Conservation (phyloP, 2,113 vertebrate species). For the Eretmochelys imbricata region DNA sequence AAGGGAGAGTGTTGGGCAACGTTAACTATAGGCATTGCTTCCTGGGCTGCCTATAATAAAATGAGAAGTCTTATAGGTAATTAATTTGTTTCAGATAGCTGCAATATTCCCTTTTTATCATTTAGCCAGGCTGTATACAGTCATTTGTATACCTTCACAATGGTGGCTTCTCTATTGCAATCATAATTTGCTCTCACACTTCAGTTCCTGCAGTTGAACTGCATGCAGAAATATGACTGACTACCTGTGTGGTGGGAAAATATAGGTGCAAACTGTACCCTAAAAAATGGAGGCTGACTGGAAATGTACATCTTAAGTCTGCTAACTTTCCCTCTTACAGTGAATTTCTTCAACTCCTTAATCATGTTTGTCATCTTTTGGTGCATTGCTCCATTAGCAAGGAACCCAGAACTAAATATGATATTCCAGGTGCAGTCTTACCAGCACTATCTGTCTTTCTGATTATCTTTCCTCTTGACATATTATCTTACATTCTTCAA, state of each 20-base stretch:
- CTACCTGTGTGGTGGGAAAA: not conserved
- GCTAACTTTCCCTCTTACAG: not conserved
- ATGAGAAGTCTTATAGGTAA: not conserved
- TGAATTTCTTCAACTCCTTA: not conserved
- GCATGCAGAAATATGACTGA: not conserved
- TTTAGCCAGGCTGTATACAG: not conserved
- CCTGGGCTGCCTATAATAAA: not conserved
- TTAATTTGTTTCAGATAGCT: not conserved
- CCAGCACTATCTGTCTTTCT: not conserved
- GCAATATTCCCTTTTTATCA: not conserved
- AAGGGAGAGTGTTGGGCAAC: not conserved
- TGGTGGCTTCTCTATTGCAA: not conserved
- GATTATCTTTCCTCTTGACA: not conserved
- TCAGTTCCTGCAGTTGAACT: not conserved
- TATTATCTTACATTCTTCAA: not conserved
- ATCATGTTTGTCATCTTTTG: not conserved
- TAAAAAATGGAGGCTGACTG: not conserved
- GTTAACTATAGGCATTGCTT: not conserved
- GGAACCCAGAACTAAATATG: not conserved
- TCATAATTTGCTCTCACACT: not conserved
- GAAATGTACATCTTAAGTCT: not conserved
- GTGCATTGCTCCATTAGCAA: not conserved
- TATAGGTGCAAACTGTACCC: not conserved
- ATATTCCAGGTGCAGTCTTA: not conserved
- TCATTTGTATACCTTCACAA: not conserved